Evolutionary conservation across 2,113 vertebrate species (phyloP).

Genomic region (Pseudopipra pipra): DNA sequence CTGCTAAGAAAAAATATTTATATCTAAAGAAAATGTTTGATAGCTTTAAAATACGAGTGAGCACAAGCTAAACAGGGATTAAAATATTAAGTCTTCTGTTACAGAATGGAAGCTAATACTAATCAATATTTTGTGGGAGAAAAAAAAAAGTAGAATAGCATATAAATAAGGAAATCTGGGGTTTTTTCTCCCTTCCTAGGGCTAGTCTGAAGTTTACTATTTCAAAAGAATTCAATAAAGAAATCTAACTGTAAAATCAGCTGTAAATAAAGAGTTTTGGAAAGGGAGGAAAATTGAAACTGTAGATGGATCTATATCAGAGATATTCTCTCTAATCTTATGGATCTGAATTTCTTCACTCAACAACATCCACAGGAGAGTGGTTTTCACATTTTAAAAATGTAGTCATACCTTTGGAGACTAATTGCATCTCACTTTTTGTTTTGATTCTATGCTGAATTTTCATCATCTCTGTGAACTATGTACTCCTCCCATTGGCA

Average conservation of each 20-base stretch:
- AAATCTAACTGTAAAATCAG: not conserved
- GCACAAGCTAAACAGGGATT: not conserved
- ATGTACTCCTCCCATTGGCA: not conserved
- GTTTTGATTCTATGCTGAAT: not conserved
- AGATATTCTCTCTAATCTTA: not conserved
- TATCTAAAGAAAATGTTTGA: not conserved
- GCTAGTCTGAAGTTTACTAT: not conserved
- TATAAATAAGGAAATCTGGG: not conserved
- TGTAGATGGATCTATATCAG: not conserved
- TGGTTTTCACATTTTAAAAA: not conserved
- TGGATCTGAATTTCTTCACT: not conserved
- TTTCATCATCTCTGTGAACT: not conserved
- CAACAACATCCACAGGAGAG: not conserved
- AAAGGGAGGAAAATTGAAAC: not conserved
- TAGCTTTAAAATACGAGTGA: not conserved
- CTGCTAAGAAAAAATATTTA: not conserved
- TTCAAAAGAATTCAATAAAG: not conserved
- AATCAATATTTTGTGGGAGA: not conserved
- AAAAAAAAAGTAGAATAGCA: not conserved
- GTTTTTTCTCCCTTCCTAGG: fast-evolving
- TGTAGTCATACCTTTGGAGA: not conserved
- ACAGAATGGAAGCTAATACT: not conserved
- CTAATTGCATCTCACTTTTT: not conserved
- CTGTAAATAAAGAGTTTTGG: not conserved
- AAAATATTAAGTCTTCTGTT: not conserved